phyloP scores from a whole-genome alignment of 2,113 vertebrate species.

The Archocentrus centrarchus region DNA sequence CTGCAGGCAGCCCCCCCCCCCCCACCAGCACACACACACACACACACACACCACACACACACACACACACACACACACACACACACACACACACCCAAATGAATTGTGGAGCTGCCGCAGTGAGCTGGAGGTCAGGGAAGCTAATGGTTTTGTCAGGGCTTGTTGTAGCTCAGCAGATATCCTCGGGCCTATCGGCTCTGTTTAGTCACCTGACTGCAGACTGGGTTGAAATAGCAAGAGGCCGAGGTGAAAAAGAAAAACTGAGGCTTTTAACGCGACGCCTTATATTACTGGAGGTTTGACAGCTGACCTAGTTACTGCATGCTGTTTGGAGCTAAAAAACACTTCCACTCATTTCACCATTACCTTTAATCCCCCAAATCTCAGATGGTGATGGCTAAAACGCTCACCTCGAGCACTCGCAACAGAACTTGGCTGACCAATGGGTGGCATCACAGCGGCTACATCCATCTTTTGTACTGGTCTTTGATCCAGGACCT shows the following conservation, averaged over 20 bases:
- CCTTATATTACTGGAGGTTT: constrained; percentile 10
- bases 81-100: not conserved
- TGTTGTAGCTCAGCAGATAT: constrained; percentile 63
- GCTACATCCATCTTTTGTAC: not conserved
- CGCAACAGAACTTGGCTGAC: too few species aligned
- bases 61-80: too few species aligned
- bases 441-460: not conserved
- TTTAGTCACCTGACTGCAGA: constrained; percentile 1
- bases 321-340: not conserved
- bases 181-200: constrained; percentile 37
- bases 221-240: constrained; percentile 23
- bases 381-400: too few species aligned
- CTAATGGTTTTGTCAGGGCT: constrained; percentile 70
- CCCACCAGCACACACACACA: not conserved
- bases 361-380: constrained; percentile 8
- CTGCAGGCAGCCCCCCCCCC: not conserved
- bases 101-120: constrained; percentile 49
- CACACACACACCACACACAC: not conserved
- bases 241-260: constrained; percentile 7
- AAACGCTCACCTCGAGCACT: too few species aligned
- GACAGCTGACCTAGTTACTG: constrained; percentile 39
- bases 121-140: constrained; percentile 68
- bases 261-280: constrained; percentile 8
- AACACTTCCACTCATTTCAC: not conserved
- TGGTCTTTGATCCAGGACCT: not conserved